Percentiles rank a stretch among this genome's conserved stretches.
Conservation (phyloP, 2,113 vertebrate genomes). For the Asarcornis scutulata region DNA sequence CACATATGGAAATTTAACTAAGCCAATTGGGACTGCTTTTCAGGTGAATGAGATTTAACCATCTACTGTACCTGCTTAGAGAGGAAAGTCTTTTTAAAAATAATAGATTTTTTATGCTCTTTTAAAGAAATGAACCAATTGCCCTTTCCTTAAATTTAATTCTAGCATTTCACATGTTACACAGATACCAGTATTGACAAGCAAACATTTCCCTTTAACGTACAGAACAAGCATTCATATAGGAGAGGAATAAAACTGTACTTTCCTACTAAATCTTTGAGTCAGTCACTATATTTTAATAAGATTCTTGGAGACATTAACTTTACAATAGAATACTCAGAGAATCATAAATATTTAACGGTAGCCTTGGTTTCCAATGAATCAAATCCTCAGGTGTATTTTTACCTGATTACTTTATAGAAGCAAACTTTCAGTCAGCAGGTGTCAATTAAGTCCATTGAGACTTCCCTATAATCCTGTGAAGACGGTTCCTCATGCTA, state of each 20-base stretch:
- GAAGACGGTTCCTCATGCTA: background rate
- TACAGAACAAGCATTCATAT: background rate
- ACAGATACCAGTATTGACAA: background rate
- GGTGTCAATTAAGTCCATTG: background rate
- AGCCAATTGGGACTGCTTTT: background rate
- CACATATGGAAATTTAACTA: background rate
- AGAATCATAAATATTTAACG: background rate
- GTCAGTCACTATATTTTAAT: background rate
- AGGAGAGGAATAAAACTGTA: background rate
- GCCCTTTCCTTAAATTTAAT: background rate
- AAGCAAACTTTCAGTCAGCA: background rate
- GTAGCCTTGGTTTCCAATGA: background rate
- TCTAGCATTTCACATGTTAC: background rate
- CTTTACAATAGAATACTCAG: background rate
- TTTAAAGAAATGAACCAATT: background rate
- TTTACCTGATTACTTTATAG: conserved; percentile 10
- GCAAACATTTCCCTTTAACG: background rate
- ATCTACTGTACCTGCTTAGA: background rate
- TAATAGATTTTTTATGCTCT: background rate
- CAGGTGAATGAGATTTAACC: background rate
- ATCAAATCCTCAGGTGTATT: background rate
- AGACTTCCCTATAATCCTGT: background rate
- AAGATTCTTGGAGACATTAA: background rate
- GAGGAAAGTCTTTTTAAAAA: background rate
- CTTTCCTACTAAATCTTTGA: background rate